phyloP scores from a whole-genome alignment of 2,113 vertebrate species.

The Perca schrenkii region DNA sequence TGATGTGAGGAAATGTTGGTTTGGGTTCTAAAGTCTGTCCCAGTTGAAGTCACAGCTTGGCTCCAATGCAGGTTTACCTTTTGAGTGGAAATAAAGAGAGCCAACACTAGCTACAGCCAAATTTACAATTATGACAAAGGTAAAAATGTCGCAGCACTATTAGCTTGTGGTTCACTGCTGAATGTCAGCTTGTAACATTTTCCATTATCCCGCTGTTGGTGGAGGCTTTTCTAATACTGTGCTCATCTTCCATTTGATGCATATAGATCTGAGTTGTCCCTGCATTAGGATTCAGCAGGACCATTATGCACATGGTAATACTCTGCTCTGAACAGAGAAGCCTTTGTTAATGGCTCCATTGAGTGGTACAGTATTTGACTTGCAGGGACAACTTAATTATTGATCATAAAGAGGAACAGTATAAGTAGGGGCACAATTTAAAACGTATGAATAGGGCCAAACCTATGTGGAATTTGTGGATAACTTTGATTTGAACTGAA shows the following conservation, averaged over 20 bases:
- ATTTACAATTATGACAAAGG: slow-evolving; percentile 5
- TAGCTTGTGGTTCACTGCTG: slow-evolving; percentile 3
- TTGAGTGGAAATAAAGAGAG: background rate
- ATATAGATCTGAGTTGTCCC: slow-evolving; percentile 36
- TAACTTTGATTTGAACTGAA: slow-evolving; percentile 28
- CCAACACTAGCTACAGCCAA: too few species aligned
- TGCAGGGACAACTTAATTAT: slow-evolving; percentile 58
- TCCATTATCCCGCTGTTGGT: background rate
- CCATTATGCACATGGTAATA: slow-evolving; percentile 44
- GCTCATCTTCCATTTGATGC: slow-evolving; percentile 31
- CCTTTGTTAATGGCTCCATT: slow-evolving; percentile 54
- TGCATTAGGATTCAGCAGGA: slow-evolving; percentile 52
- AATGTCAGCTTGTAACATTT: slow-evolving; percentile 22
- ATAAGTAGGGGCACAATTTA: slow-evolving; percentile 22
- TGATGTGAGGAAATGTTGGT: background rate
- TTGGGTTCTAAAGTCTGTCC: background rate
- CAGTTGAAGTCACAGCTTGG: background rate
- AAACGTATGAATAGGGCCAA: slow-evolving; percentile 27
- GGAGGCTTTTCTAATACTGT: slow-evolving; percentile 19
- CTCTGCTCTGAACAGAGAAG: slow-evolving; percentile 37
- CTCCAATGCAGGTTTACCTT: background rate
- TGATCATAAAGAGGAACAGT: slow-evolving; percentile 49
- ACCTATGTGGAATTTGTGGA: slow-evolving; percentile 13
- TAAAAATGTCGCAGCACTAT: background rate
- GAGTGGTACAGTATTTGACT: slow-evolving; percentile 42